These are phyloP conservation scores for Mimumesa dahlbomi DNA, from an alignment of 2,888 invertebrate species.

Conservation along the genomic window DNA sequence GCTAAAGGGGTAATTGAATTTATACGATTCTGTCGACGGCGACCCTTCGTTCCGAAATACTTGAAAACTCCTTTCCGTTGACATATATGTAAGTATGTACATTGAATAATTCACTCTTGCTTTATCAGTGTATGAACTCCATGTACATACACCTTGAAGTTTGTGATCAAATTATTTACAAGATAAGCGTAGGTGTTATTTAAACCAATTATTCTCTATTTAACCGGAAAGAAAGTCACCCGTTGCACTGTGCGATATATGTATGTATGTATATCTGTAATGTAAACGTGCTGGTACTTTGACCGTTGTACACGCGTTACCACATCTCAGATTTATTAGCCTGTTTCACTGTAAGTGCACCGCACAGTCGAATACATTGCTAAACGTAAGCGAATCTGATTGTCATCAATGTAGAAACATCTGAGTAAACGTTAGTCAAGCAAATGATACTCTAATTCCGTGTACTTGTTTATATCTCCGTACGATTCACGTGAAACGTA, in stretches of 20 bases:
- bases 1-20: constrained; percentile 17
- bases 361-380: background rate
- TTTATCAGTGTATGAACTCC: no score
- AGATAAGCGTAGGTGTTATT: background rate
- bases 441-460: no score
- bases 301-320: constrained; percentile 9
- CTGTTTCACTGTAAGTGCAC: background rate
- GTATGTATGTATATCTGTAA: no score
- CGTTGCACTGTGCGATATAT: background rate
- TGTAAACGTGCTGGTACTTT: background rate
- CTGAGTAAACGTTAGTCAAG: background rate
- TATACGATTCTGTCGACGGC: constrained; percentile 22
- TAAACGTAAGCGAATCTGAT: background rate
- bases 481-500: no score
- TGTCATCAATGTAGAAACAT: background rate
- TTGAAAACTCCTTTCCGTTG: no score
- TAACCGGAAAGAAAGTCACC: background rate
- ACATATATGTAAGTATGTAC: no score
- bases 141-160: no score
- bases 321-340: constrained; percentile 18
- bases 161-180: background rate
- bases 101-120: no score
- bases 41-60: no score
- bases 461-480: no score
- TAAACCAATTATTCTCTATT: background rate